A percentile compares a stretch with the other conserved stretches of the same genome.
phyloP scores from a whole-genome alignment of 2,888 invertebrate species.

The Allophyes oxyacanthae region DNA sequence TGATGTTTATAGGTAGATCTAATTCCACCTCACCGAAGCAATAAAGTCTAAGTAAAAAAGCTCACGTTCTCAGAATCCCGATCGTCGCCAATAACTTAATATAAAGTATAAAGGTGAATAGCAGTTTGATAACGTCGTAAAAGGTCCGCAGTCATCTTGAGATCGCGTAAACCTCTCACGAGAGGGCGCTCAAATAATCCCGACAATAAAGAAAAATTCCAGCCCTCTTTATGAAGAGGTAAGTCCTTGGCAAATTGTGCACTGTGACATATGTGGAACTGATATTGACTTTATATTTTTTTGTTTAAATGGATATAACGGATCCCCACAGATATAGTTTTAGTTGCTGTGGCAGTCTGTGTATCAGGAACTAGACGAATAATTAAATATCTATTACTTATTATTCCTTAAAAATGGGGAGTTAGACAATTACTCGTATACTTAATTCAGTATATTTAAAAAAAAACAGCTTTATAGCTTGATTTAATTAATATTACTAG shows the following conservation, averaged over 20 bases:
- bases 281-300: constrained; percentile 17
- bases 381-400: no score
- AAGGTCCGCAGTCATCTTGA: constrained; percentile 85
- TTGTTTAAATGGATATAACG: no score
- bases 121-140: constrained; percentile 85
- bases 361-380: no score
- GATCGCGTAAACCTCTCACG: constrained; percentile 85
- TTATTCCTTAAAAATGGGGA: no score
- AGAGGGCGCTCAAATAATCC: constrained; percentile 86
- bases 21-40: constrained; percentile 14
- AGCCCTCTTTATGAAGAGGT: constrained; percentile 89
- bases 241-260: constrained; percentile 88
- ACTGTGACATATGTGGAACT: constrained; percentile 63
- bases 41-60: constrained; percentile 53
- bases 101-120: constrained; percentile 82
- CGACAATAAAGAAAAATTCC: constrained; percentile 89
- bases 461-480: no score
- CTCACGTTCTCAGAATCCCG: constrained; percentile 38
- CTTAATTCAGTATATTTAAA: no score
- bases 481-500: no score
- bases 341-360: no score
- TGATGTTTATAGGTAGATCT: not conserved
- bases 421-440: no score
- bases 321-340: no score
- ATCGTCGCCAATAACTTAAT: constrained; percentile 82